These are phyloP conservation scores for Mus spicilegus DNA, from an alignment of 2,113 vertebrate genomes.

Conservation along the genomic window DNA sequence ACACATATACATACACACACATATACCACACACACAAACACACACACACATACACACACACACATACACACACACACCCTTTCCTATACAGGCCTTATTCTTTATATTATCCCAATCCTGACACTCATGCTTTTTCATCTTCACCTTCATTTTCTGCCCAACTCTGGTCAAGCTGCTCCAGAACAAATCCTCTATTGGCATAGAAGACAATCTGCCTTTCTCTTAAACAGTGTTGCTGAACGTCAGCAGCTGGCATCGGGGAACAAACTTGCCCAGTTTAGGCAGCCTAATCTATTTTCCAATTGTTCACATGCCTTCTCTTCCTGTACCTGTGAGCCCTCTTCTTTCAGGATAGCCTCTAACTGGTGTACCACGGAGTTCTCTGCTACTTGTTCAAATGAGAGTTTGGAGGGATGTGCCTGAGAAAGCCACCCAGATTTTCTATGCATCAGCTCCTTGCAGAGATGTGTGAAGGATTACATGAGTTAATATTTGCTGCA, in stretches of 20 bases:
- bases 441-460: not conserved
- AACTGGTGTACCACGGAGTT: not conserved
- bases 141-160: constrained; percentile 30
- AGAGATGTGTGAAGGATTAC: not conserved
- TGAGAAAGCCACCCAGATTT: not conserved
- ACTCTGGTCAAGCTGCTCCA: not conserved
- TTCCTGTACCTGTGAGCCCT: not conserved
- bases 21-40: no score
- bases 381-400: not conserved
- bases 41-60: not conserved
- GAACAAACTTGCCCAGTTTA: not conserved
- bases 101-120: not conserved
- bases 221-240: not conserved
- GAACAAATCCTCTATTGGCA: constrained; percentile 17
- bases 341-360: not conserved
- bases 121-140: not conserved
- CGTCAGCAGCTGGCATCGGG: not conserved
- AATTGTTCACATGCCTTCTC: not conserved
- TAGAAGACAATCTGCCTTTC: not conserved
- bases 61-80: not conserved
- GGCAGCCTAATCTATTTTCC: not conserved
- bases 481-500: constrained; percentile 25
- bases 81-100: not conserved
- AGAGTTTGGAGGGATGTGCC: not conserved
- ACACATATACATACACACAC: no score